These are phyloP conservation scores for Maniola jurtina DNA, from an alignment of 1,140 invertebrate species.

Conservation along the genomic window DNA sequence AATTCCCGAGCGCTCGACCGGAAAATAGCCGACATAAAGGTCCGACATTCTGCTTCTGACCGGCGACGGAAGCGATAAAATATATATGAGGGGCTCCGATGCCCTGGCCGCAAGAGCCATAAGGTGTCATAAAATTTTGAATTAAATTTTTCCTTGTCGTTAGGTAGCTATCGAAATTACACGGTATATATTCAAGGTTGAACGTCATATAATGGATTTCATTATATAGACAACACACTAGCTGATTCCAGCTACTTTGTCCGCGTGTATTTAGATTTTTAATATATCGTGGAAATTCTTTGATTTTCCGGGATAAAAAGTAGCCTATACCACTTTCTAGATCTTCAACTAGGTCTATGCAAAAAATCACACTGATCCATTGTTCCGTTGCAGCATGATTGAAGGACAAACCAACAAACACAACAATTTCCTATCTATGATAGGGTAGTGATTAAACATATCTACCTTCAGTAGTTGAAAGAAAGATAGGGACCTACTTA, in stretches of 20 bases:
- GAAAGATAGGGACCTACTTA: no score
- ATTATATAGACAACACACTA: neutral
- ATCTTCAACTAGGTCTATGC: no score
- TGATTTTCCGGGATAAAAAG: no score
- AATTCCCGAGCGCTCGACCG: constrained; percentile 66
- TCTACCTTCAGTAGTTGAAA: neutral
- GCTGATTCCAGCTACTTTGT: no score
- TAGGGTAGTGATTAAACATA: no score
- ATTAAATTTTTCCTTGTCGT: constrained; percentile 20
- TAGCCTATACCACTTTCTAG: no score
- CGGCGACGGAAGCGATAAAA: constrained; percentile 60
- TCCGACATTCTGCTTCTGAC: constrained; percentile 59
- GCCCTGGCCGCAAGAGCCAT: constrained; percentile 44
- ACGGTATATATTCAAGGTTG: neutral
- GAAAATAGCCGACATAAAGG: constrained; percentile 77
- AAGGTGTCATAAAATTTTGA: constrained; percentile 25
- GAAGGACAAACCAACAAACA: no score
- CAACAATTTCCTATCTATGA: no score
- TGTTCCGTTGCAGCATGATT: no score
- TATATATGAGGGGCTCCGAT: constrained; percentile 55
- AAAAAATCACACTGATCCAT: no score
- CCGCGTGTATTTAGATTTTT: no score
- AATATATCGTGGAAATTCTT: no score
- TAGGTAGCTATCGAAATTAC: constrained; percentile 3
- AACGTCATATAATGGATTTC: neutral